These are phyloP conservation scores for Nemotelus nigrinus DNA, from an alignment of 2,888 invertebrate species.

Conservation along the genomic window DNA sequence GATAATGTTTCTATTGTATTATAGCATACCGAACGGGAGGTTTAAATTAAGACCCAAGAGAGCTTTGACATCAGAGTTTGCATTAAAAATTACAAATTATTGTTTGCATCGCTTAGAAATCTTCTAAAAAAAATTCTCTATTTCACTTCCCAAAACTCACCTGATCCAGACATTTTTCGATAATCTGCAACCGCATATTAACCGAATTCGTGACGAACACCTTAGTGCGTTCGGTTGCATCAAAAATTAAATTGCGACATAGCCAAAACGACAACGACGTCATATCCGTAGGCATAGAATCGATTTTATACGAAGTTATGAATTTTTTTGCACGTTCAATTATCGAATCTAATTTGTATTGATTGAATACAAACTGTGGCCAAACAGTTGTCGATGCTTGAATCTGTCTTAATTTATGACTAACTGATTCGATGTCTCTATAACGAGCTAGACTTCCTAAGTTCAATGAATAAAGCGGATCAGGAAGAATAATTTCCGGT, in stretches of 20 bases:
- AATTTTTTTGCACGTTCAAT: slow-evolving; percentile 62
- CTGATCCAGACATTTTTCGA: slow-evolving; percentile 60
- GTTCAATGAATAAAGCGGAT: slow-evolving; percentile 67
- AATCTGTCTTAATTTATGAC: slow-evolving; percentile 58
- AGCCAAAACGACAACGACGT: slow-evolving; percentile 82
- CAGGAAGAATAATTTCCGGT: slow-evolving; percentile 72
- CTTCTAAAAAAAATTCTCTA: slow-evolving; percentile 3
- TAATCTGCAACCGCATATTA: slow-evolving; percentile 70
- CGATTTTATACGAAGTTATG: slow-evolving; percentile 59
- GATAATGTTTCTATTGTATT: too few species aligned
- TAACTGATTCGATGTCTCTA: slow-evolving; percentile 61
- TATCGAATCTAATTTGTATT: slow-evolving; percentile 69
- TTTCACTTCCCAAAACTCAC: slow-evolving; percentile 49
- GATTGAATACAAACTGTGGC: slow-evolving; percentile 75
- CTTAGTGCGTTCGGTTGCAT: slow-evolving; percentile 71
- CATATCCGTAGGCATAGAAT: slow-evolving; percentile 73
- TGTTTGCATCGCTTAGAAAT: neutral
- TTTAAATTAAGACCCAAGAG: too few species aligned
- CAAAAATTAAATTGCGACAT: slow-evolving; percentile 78
- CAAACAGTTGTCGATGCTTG: slow-evolving; percentile 70
- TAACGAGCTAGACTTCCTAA: slow-evolving; percentile 65
- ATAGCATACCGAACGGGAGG: too few species aligned
- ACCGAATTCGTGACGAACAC: slow-evolving; percentile 75
- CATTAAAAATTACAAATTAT: too few species aligned
- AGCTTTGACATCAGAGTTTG: too few species aligned